Percentiles rank a stretch among this genome's conserved stretches.
These are phyloP conservation scores for Conus canariensis DNA, from an alignment of 2,888 invertebrate species.

Conservation along the genomic window DNA sequence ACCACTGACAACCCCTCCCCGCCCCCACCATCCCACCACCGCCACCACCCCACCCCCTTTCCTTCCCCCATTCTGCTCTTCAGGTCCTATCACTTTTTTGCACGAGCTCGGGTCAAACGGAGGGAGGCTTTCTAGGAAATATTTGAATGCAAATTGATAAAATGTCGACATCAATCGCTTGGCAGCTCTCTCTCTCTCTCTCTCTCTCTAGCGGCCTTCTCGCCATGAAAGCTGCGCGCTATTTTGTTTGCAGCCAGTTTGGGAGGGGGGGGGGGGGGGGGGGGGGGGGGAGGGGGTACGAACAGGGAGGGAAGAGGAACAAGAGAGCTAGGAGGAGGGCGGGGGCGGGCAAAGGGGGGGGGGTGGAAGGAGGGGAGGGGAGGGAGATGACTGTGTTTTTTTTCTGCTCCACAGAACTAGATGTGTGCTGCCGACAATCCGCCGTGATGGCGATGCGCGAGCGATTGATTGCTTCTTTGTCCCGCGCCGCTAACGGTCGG, in stretches of 20 bases:
- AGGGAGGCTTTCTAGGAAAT: conserved; percentile 36
- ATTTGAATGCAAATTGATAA: conserved; percentile 57
- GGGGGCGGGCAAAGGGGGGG: no score
- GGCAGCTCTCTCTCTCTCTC: conserved; percentile 25
- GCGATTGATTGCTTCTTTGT: conserved; percentile 61
- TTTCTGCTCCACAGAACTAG: conserved; percentile 49
- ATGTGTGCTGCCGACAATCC: conserved; percentile 50
- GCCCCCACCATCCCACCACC: background rate
- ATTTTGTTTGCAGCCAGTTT: conserved; percentile 50
- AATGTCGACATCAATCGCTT: conserved; percentile 51
- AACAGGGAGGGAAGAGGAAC: no score
- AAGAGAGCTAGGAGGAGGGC: no score
- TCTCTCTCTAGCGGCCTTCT: conserved; percentile 38
- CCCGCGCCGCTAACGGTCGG: conserved; percentile 44
- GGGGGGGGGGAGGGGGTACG: no score
- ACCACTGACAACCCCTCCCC: background rate
- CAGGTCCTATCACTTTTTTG: conserved; percentile 39
- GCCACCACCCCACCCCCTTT: background rate
- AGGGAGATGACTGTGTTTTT: conserved; percentile 44
- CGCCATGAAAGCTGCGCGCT: conserved; percentile 49
- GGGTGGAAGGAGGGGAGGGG: no score
- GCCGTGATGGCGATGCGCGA: conserved; percentile 53
- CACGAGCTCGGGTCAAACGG: conserved; percentile 31
- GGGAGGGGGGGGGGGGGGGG: background rate
- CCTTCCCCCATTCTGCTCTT: background rate